Evolutionary conservation across 2,113 vertebrate genomes (phyloP), one percentile per base, ranked within the genome.

Genomic region (Dermatemys mawii): DNA sequence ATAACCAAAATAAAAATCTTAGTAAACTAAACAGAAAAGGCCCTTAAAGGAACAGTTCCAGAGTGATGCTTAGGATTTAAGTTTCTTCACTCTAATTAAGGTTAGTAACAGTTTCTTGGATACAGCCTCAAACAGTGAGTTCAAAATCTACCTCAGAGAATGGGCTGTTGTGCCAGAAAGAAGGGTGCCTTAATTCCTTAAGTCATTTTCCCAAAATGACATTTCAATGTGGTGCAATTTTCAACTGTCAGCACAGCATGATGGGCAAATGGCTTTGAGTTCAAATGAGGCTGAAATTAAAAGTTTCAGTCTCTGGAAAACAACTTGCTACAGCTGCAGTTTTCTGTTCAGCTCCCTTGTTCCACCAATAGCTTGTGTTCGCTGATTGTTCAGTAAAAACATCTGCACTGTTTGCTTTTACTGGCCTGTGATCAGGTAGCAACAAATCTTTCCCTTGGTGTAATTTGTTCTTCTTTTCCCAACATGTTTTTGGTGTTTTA

Each of bases 321-420:
- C 78, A 21, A 5, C 53, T 81, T 90, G 75, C 46, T 49, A 78
- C 54, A 91, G 87, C 48, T 96, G 44, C 70, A 83, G 26, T 85
- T 94, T 95, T 83, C 63, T 78, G 12, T 83, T 60, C 54, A 55
- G 9, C 63, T 93, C 11, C 2, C 50, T 55, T 44, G 88, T 38
- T 49, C 90, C n/a, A 79, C 26, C 11, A 89, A 87, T 94, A 86
- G 87, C 3, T 1, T 0, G 16, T 94, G 60, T 14, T 55, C 76
- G 90, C 78, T 46, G 80, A 38, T 67, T 90, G 35, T 53, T 81
- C 89, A 93, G 55, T 88, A 89, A 91, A 91, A 97, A 41, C 46
- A 94, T 92, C 90, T 91, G 46, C 46, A 78, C 10, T 67, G 81
- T 90, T 96, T 94, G 88, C n/a, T 86, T 93, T 91, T 35, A 32